Conservation (phyloP, 2,797 vertebrate genomes). For the Sebastes vulpes region DNA sequence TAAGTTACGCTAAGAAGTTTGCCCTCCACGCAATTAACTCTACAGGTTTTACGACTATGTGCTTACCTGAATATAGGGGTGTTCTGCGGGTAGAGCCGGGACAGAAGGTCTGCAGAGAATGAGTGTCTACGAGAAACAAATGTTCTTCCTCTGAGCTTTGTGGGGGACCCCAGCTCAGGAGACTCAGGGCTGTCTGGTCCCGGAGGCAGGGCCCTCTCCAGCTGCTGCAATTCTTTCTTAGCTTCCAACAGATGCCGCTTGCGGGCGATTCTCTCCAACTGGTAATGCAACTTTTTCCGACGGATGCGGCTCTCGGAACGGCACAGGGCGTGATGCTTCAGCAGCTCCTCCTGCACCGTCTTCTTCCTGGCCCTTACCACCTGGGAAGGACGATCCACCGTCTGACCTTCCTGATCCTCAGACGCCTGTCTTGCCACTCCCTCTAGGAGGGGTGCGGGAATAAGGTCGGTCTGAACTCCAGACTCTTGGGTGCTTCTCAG, state of each 20-base stretch:
- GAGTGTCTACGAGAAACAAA: constrained; percentile 82
- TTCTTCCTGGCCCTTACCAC: constrained; percentile 86
- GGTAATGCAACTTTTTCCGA: constrained; percentile 88
- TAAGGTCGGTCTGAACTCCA: constrained; percentile 87
- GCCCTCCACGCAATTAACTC: not conserved
- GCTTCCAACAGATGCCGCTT: constrained; percentile 92
- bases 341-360: constrained; percentile 88
- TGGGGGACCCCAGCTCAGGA: constrained; percentile 57
- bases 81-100: constrained; percentile 86
- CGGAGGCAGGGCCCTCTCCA: constrained; percentile 85
- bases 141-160: constrained; percentile 46
- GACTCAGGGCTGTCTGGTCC: constrained; percentile 70
- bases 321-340: constrained; percentile 85
- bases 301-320: constrained; percentile 86
- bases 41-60: not conserved
- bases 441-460: constrained; percentile 50
- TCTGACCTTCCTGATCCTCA: constrained; percentile 50
- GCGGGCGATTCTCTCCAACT: constrained; percentile 90
- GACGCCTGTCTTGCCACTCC: constrained; percentile 53
- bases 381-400: constrained; percentile 44
- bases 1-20: not conserved
- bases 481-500: constrained; percentile 85
- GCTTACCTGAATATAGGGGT: constrained; percentile 85
- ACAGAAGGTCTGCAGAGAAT: constrained; percentile 85
- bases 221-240: constrained; percentile 89